A percentile compares a stretch with the other conserved stretches of the same genome.
Conservation (phyloP, 2,113 vertebrate genomes). For the Sclerurus mexicanus region DNA sequence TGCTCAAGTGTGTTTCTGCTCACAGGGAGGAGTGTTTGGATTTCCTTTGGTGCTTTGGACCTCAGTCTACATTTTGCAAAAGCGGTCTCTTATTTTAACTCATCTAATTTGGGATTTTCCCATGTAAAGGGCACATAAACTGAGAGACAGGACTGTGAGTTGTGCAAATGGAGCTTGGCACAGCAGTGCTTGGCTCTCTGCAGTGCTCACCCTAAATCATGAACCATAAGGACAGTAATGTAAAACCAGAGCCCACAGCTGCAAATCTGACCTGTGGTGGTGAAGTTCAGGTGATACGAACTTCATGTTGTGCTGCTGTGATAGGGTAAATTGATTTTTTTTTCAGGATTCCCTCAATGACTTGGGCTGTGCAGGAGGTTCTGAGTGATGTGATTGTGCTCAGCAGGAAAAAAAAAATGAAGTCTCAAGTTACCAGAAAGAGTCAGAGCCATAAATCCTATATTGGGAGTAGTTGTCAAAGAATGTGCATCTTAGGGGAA, state of each 20-base stretch:
- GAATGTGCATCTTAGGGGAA: background rate
- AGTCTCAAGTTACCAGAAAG: background rate
- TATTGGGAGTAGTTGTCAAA: background rate
- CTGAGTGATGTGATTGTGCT: background rate
- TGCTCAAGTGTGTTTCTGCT: background rate
- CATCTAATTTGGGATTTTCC: background rate
- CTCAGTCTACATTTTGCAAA: background rate
- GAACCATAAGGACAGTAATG: background rate
- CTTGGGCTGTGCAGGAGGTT: background rate
- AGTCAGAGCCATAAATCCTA: background rate
- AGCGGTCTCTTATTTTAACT: background rate
- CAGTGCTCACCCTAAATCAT: background rate
- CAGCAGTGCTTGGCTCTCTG: background rate
- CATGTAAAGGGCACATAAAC: background rate
- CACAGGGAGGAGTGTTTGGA: background rate
- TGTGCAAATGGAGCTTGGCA: accelerated
- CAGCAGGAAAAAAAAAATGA: background rate
- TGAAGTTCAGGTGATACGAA: background rate
- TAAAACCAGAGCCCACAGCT: background rate
- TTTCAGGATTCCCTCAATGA: background rate
- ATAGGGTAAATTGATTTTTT: background rate
- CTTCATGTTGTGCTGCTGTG: background rate
- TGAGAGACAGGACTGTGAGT: background rate
- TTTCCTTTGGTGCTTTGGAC: background rate
- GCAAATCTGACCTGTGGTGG: background rate